Evolutionary conservation across 2,113 vertebrate genomes (phyloP), one percentile per base, ranked within the genome.

Genomic region (Perca schrenkii): DNA sequence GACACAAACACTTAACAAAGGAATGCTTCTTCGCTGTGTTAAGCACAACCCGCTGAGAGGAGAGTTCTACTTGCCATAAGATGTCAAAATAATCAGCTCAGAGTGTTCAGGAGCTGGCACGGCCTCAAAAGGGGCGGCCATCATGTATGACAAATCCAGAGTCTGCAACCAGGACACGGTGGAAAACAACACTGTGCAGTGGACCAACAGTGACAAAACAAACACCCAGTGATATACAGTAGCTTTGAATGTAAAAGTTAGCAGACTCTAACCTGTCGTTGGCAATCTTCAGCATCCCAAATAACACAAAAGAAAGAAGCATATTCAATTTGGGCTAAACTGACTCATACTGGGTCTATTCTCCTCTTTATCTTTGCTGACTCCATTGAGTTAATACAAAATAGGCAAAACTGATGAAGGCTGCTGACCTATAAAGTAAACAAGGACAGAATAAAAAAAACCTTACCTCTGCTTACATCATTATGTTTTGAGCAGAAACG

Each of bases 1-100:
- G 93, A 94, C 91, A 92, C 86, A 89, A 92, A 88, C 83, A 84
- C 90, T 94, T 91, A 86, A 90, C 89, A 90, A 83, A 89, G 92
- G 92, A 95, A 94, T 94, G 91, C 85, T 77, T 84, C 90, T 86
- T 84, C 22, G 40, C 83, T 70, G 84, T 86, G 84, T 78, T 78
- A 72, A 92, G 81, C 34, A n/a, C 80, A 3, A 70, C 90, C 92
- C 68, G 80, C 89, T 92, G 93, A 63, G 94, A 91, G 64, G 77
- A 87, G 86, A 89, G 66, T 72, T 92, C 84, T 89, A 52, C 82
- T 89, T 93, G 92, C 91, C 92, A 90, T 83, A 80, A 89, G 71
- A 90, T 76, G 90, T 92, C 94, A 93, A 88, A 93, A 93, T 90
- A 91, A 91, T 94, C 85, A 86, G 43, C 60, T 89, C 88, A 88